Evolutionary conservation across 2,113 vertebrate genomes (phyloP).

Genomic region (Lynx canadensis): DNA sequence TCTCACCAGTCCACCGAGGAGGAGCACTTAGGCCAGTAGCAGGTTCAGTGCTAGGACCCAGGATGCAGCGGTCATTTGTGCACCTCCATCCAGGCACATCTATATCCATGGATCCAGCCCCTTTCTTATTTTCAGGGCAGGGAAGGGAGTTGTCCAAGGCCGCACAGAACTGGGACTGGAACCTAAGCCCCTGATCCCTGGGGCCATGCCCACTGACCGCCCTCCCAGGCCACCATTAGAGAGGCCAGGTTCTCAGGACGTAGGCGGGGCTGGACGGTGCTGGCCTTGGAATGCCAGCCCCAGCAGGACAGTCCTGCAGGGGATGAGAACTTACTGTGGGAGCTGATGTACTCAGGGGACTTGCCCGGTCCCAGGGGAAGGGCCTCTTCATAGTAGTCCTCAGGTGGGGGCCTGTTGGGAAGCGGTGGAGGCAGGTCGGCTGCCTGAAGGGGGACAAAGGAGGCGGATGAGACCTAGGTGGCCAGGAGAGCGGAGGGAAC

Average conservation of each 20-base stretch:
- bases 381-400: constrained; percentile 99
- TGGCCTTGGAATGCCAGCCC: not conserved
- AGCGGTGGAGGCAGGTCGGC: constrained; percentile 92
- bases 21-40: not conserved
- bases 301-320: not conserved
- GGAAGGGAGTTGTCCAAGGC: not conserved
- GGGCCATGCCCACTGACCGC: too few species aligned
- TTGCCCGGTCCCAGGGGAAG: constrained; percentile 95
- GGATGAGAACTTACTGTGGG: constrained; percentile 89
- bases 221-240: not conserved
- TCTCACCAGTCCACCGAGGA: not conserved
- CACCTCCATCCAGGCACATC: not conserved
- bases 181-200: not conserved
- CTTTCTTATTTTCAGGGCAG: not conserved
- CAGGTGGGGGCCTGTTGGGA: constrained; percentile 93
- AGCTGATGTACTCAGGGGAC: constrained; percentile 94
- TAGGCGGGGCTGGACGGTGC: not conserved
- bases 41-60: not conserved
- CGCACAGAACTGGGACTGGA: not conserved
- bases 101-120: not conserved
- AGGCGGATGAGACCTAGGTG: not conserved
- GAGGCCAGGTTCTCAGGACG: not conserved
- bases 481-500: not conserved
- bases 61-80: not conserved
- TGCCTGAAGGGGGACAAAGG: constrained; percentile 81